Base-by-base conservation (phyloP, 2,888 invertebrate genomes). In the Meta bourneti region DNA sequence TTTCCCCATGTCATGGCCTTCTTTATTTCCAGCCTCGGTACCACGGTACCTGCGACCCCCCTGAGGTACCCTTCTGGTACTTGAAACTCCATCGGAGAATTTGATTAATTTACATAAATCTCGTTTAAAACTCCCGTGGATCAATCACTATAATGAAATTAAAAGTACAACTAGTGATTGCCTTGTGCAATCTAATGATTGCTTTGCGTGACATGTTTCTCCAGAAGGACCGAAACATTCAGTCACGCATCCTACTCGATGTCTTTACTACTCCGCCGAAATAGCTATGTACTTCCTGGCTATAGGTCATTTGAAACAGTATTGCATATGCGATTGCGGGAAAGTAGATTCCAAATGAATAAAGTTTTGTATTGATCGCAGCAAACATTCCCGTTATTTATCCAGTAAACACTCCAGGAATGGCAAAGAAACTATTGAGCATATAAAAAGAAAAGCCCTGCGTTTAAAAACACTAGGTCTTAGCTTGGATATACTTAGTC, bases 281-380 rank as follows among this genome's bases (percentile, higher is more conserved):
- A 75, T 84, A 75, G 74, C 61, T 84, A 34, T 51, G 54, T 52
- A 72, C 72, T n/a, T 83, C 54, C 19, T 72, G 52, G 61, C 70
- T 51, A 51, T 82, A 16, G 34, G 75, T 84, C 74, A 84, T 51
- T n/a, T 75, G 52, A 72, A 84, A 84, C 54, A 61, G 34, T 75
- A 84, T 84, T 84, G 84, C 75, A 75, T 84, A 75, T n/a, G 75
- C 75, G 54, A 75, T 74, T 75, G 75, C 48, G 61, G 52, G 71
- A 16, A 82, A 84, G 75, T 75, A 49, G 49, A 74, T 84, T 74
- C 74, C 52, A 84, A 84, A 84, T 74, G 74, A 84, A 84, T 84
- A 84, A 75, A 82, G 78, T 78, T 78, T 78, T 48, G 70, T n/a
- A 84, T 75, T 84, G 61, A 84, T 84, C 69, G 75, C 20, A 54